phyloP scores from a whole-genome alignment of 2,888 invertebrate genomes.

The Pristionchus mayeri region DNA sequence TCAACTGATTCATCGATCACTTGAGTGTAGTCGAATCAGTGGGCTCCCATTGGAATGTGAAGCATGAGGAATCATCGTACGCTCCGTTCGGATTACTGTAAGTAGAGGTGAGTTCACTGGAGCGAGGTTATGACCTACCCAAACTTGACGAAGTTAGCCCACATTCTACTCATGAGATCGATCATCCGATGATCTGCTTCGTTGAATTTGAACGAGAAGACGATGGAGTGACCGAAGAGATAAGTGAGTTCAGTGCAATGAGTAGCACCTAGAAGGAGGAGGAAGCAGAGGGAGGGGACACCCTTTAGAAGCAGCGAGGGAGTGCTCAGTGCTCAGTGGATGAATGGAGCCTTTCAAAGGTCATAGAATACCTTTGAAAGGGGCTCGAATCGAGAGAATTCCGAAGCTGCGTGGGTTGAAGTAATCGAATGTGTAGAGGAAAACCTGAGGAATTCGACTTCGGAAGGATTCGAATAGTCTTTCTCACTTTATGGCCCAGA shows the following conservation, averaged over 20 bases:
- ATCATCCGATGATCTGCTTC: slow-evolving; percentile 65
- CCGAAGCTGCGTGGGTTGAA: slow-evolving; percentile 68
- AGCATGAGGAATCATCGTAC: slow-evolving; percentile 65
- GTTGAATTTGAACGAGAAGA: slow-evolving; percentile 68
- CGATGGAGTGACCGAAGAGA: slow-evolving; percentile 70
- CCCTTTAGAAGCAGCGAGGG: background rate
- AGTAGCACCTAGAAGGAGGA: slow-evolving; percentile 56
- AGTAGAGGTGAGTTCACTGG: background rate
- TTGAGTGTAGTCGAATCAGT: slow-evolving; percentile 56
- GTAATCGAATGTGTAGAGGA: slow-evolving; percentile 68
- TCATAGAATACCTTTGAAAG: slow-evolving; percentile 62
- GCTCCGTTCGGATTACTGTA: slow-evolving; percentile 72
- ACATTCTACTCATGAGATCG: slow-evolving; percentile 69
- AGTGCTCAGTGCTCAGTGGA: too few relatives aligned
- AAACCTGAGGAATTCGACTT: slow-evolving; percentile 50
- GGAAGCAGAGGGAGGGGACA: too few relatives aligned
- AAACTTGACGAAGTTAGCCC: slow-evolving; percentile 74
- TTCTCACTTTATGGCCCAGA: slow-evolving; percentile 56
- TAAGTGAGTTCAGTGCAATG: slow-evolving; percentile 72
- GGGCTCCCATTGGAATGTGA: slow-evolving; percentile 70
- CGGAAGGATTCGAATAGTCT: background rate
- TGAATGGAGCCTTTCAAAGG: background rate
- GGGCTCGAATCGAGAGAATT: slow-evolving; percentile 63
- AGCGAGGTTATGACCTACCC: slow-evolving; percentile 55
- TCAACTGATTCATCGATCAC: background rate